Base-by-base conservation (phyloP, 2,888 invertebrate species). In the Blastobasis adustella region DNA sequence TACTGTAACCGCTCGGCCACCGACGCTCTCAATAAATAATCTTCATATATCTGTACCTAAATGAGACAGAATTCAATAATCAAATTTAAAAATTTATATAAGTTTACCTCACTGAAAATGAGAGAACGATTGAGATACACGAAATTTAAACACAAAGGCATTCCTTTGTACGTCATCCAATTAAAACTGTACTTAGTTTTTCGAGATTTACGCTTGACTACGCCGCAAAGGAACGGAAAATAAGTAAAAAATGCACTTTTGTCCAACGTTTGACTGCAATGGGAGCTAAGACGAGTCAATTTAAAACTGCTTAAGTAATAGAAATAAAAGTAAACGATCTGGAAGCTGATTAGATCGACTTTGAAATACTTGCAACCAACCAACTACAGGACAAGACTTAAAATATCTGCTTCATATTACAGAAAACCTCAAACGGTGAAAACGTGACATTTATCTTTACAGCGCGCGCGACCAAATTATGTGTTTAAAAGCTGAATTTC, bases 401-500 rank as follows among this genome's bases (percentile, higher is more conserved):
- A 63, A 67, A 66, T 69, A 69, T 68, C 64, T 65, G 70, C 67
- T 63, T 63, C 60, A 46, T 66, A 61, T 69, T 64, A 65, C 56
- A 56, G 59, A 58, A 67, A 61, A 61, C 55, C 58, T 68, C 66
- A 66, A 66, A 60, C 54, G 57, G 46, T 54, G 50, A 58, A 61
- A 63, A 61, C 73, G 73, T 71, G 73, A 67, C 69, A 67, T 71
- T 73, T 71, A 72, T 70, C 67, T 64, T 62, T 63, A 56, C 54
- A 58, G 60, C 63, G 63, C 65, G 62, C 67, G 71, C 65, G 69
- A 62, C 67, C 59, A 71, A 78, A 76, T 79, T 69, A 68, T 67
- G 61, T 62, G 62, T 66, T 69, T 68, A 67, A 70, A 76, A 71
- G 66, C 59, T 61, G 62, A 79, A 80, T 78, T 79, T 80, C 73